Evolutionary conservation across 2,888 invertebrate genomes (phyloP).

Genomic region (Drosophila picticornis): DNA sequence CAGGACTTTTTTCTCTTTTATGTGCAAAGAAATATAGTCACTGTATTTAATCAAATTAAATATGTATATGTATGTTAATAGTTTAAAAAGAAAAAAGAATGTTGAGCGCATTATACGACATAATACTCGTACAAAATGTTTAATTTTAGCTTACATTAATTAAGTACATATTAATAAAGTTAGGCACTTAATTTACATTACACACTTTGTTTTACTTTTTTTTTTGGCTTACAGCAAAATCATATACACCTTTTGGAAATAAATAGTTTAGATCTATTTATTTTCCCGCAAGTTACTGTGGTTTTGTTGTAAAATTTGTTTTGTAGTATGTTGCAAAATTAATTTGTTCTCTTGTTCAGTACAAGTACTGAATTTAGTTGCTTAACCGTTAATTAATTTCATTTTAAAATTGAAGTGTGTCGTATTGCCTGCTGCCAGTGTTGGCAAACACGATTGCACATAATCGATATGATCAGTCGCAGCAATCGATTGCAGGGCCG

Average conservation of each 20-base stretch:
- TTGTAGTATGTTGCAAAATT: neutral
- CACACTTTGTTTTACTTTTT: neutral
- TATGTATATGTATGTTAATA: constrained; percentile 63
- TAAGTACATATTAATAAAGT: constrained; percentile 58
- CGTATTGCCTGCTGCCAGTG: constrained; percentile 9
- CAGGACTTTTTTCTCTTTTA: constrained; percentile 66
- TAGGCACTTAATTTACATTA: constrained; percentile 39
- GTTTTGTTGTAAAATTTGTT: neutral
- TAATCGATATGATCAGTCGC: constrained; percentile 22
- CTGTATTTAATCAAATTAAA: constrained; percentile 80
- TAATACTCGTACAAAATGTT: constrained; percentile 64
- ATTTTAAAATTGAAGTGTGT: neutral
- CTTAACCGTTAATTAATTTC: neutral
- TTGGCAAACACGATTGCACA: neutral
- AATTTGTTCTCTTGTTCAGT: neutral
- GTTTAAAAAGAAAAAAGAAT: constrained; percentile 24
- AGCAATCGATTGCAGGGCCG: constrained; percentile 23
- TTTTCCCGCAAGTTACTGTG: neutral
- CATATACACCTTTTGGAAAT: neutral
- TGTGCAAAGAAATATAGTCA: constrained; percentile 79
- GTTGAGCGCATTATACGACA: constrained; percentile 58
- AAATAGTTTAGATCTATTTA: neutral
- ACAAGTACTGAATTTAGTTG: neutral
- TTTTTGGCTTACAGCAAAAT: neutral
- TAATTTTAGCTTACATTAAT: constrained; percentile 49